Base-by-base conservation (phyloP, 2,797 vertebrate genomes). In the Crocidura indochinensis region DNA sequence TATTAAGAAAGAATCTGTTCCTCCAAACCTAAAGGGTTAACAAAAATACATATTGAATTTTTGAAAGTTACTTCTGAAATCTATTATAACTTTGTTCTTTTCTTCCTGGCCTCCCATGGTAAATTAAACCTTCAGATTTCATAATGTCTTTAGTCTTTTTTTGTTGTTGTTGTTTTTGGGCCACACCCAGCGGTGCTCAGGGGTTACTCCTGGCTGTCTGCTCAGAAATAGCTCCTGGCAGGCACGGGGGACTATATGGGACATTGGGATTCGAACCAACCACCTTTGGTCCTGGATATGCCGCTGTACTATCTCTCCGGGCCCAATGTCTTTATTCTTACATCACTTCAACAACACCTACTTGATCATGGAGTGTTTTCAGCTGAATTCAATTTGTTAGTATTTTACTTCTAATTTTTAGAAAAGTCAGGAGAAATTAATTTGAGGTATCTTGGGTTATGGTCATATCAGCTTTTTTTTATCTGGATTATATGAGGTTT, bases 381-480 rank as follows among this genome's bases (percentile, higher is more conserved):
- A 71, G 29, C 26, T 64, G 6, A 68, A 53, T 79, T 79, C 69
- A 84, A 62, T 79, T 72, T 65, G 15, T n/a, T 69, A 65, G 12
- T 24, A 84, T 72, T 78, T 84, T 84, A 47, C 12, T 69, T 82
- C 65, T 10, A 71, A 68, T 86, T 86, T 29, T 26, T 62, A 0
- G 12, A 29, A 22, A 29, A 12, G 12, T 47, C 6, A 27, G 3
- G 26, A 71, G 44, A 88, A 31, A 88, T 15, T 31, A 47, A 26
- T 60, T 76, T 91, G 60, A 49, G 56, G n/a, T 53, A 47, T 15
- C 68, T 64, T 73, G 47, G n/a, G 14, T 19, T 10, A 49, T n/a
- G 81, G 9, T 44, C 51, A 51, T 44, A 22, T 27, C 27, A 31
- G 12, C 4, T 84, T 77, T 31, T 46, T 31, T 47, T 7, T 46